Conservation (phyloP, 1,140 invertebrate genomes). For the Lerema accius region DNA sequence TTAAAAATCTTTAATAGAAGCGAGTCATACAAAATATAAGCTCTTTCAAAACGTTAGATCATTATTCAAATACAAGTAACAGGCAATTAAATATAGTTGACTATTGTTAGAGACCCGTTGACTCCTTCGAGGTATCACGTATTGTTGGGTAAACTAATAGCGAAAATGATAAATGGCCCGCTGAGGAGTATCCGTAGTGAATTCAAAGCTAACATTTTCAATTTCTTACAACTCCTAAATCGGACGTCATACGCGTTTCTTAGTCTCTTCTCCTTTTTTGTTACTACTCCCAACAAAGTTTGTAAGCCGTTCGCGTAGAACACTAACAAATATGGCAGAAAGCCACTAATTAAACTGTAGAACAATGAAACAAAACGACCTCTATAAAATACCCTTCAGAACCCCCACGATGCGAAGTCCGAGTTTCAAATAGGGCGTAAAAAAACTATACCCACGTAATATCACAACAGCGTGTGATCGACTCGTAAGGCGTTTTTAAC, state of each 20-base stretch:
- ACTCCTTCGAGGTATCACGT: conserved; percentile 69
- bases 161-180: conserved; percentile 79
- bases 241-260: conserved; percentile 33
- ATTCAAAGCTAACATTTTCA: conserved; percentile 45
- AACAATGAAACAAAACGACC: conserved; percentile 60
- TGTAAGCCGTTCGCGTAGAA: conserved; percentile 40
- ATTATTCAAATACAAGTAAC: too few relatives aligned
- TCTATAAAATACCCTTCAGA: conserved; percentile 51
- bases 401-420: conserved; percentile 67
- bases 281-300: conserved; percentile 38
- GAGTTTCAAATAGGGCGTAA: conserved; percentile 51
- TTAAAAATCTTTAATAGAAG: too few relatives aligned
- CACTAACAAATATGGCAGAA: conserved; percentile 57
- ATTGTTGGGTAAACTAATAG: conserved; percentile 78
- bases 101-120: conserved; percentile 74
- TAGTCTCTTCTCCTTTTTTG: conserved; percentile 36
- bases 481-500: conserved; percentile 56
- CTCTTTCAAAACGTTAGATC: conserved; percentile 48
- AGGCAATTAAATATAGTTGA: conserved; percentile 79
- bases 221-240: conserved; percentile 38
- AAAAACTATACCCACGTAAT: conserved; percentile 54
- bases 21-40: too few relatives aligned
- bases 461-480: conserved; percentile 61
- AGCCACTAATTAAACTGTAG: conserved; percentile 70
- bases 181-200: conserved; percentile 58